phyloP scores from a whole-genome alignment of 2,888 invertebrate genomes.

The Aphidoletes aphidimyza region DNA sequence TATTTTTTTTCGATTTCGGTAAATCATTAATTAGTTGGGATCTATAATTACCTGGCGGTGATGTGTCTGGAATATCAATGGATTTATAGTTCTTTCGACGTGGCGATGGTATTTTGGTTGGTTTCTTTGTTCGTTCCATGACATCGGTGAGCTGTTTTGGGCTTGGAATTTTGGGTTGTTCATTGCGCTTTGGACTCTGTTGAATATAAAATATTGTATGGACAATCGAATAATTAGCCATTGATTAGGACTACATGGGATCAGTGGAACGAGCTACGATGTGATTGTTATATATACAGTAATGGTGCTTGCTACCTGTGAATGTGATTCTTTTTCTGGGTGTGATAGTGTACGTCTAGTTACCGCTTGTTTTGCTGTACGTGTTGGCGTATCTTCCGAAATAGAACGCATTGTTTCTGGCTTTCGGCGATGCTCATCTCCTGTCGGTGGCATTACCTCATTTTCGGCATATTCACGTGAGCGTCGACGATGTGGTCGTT shows the following conservation, averaged over 20 bases:
- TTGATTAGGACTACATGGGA: background rate
- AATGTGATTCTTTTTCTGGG: conserved; percentile 63
- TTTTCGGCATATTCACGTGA: conserved; percentile 58
- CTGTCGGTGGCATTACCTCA: conserved; percentile 56
- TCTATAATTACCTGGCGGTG: conserved; percentile 58
- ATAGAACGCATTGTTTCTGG: conserved; percentile 66
- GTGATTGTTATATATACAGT: background rate
- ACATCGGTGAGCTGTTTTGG: conserved; percentile 64
- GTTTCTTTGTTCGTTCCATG: conserved; percentile 61
- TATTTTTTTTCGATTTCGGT: too few relatives aligned
- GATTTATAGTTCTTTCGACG: conserved; percentile 61
- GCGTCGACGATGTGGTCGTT: conserved; percentile 58
- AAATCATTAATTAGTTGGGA: background rate
- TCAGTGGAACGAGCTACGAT: background rate
- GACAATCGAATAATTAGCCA: too few relatives aligned
- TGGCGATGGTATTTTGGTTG: conserved; percentile 62
- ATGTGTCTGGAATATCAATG: conserved; percentile 58
- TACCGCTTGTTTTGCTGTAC: conserved; percentile 62
- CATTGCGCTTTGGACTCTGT: conserved; percentile 62
- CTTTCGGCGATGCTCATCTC: conserved; percentile 61
- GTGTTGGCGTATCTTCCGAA: conserved; percentile 65
- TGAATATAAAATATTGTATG: too few relatives aligned
- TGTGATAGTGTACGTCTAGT: conserved; percentile 65
- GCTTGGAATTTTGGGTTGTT: conserved; percentile 64
- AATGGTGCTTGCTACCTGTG: conserved; percentile 51